Evolutionary conservation across 2,888 invertebrate species (phyloP).

Genomic region (Plebejus melissa): DNA sequence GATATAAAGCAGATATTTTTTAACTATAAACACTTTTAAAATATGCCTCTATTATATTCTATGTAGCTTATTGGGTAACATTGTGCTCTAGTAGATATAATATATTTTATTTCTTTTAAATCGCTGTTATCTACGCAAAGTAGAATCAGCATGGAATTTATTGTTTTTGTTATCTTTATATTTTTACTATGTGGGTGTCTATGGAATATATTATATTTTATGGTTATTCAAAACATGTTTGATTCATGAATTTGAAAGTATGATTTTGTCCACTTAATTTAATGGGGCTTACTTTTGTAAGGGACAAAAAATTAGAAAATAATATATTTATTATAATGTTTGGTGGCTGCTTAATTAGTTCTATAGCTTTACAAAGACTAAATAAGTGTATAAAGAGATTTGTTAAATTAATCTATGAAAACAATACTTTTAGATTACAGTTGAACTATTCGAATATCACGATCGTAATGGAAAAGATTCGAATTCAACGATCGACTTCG

Average conservation of each 20-base stretch:
- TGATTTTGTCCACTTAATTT: neutral
- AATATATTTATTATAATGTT: neutral
- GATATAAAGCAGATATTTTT: neutral
- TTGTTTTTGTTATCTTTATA: conserved; percentile 14
- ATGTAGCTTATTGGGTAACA: neutral
- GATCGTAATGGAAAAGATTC: conserved; percentile 55
- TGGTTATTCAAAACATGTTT: conserved; percentile 10
- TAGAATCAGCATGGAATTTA: conserved; percentile 6
- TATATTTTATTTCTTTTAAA: neutral
- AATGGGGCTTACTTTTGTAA: neutral
- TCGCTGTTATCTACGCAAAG: neutral
- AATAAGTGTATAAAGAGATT: neutral
- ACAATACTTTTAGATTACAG: neutral
- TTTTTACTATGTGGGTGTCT: conserved; percentile 11
- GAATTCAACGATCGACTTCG: conserved; percentile 56
- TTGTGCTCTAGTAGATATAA: neutral
- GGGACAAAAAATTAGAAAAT: neutral
- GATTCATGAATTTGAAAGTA: conserved; percentile 8
- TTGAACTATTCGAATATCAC: conserved; percentile 27
- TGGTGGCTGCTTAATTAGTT: neutral
- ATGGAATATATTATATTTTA: conserved; percentile 14
- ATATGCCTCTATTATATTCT: neutral
- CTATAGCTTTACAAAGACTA: neutral
- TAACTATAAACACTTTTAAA: neutral
- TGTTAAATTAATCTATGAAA: neutral